A percentile compares a stretch with the other conserved stretches of the same genome.
Conservation (phyloP, 2,113 vertebrate species). For the Paracanthobrama guichenoti region DNA sequence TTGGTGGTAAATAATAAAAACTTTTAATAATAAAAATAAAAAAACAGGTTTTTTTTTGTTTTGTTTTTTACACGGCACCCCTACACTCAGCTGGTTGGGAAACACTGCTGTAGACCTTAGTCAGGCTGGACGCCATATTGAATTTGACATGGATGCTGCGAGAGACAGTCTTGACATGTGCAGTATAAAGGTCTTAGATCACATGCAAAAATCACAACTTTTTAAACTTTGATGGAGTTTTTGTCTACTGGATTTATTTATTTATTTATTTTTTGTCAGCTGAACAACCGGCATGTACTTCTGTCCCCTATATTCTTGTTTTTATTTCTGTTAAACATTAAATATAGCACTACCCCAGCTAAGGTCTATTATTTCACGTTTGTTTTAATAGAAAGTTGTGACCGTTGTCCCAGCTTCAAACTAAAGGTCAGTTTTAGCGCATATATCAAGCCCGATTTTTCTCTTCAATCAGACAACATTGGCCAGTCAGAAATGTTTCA, state of each 20-base stretch:
- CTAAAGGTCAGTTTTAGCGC: not conserved
- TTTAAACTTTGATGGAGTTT: not conserved
- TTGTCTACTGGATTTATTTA: not conserved
- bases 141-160: too few species aligned
- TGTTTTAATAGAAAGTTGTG: not conserved
- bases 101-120: too few species aligned
- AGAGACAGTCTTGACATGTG: too few species aligned
- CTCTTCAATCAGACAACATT: constrained; percentile 44
- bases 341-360: not conserved
- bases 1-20: too few species aligned
- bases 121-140: too few species aligned
- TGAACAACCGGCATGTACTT: not conserved
- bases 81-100: too few species aligned
- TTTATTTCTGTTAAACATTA: not conserved
- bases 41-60: too few species aligned
- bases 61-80: too few species aligned
- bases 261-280: not conserved
- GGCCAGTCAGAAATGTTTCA: constrained; percentile 37
- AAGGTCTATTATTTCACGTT: not conserved
- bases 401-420: not conserved
- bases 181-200: not conserved
- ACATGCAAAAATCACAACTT: not conserved
- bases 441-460: constrained; percentile 15
- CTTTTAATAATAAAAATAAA: too few species aligned
- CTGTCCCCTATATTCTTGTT: not conserved